Evolutionary conservation across 2,113 vertebrate genomes (phyloP), one percentile per base, ranked within the genome.

Genomic region (Cisticola juncidis): DNA sequence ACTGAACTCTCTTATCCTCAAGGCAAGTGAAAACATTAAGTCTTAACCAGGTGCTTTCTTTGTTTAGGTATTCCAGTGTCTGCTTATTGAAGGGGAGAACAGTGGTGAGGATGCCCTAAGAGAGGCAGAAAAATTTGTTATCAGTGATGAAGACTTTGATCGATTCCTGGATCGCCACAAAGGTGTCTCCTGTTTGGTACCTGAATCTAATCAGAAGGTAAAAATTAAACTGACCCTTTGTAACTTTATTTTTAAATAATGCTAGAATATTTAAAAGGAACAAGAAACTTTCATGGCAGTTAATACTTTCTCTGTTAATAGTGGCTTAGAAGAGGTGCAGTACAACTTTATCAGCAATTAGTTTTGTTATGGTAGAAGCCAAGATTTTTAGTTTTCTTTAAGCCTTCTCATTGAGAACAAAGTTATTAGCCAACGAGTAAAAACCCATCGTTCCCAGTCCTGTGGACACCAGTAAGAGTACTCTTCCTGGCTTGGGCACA

Each of bases 191-290:
- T 99, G 98, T 86, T 97, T 99, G 48, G 99, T 99, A 69, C 98
- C 99, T 0, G 99, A 99, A 96, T 99, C 99, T 45, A 99, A 99
- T 96, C 97, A 99, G 93, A 99, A 99, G 99, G 99, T 99, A 97
- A 83, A 84, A 51, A 19, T 45, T 7, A 72, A 90, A 68, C 18
- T 61, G 31, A 28, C 16, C 15, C 47, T 81, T 74, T 35, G n/a
- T 26, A 90, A 50, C 20, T 85, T 76, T 50, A 51, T 76, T 93
- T 82, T 88, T 6, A 69, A 76, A 35, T 50, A 28, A 66, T 45
- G 3, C 38, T 87, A 53, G 45, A 80, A 90, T 65, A 40, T 31
- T 65, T 44, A 15, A 47, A 80, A 86, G 40, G 48, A 93, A 70
- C 17, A 25, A 66, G 42, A 66, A 80, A 35, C 17, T 42, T 77